phyloP scores from a whole-genome alignment of 2,888 invertebrate genomes.

The Andrena bicolor region DNA sequence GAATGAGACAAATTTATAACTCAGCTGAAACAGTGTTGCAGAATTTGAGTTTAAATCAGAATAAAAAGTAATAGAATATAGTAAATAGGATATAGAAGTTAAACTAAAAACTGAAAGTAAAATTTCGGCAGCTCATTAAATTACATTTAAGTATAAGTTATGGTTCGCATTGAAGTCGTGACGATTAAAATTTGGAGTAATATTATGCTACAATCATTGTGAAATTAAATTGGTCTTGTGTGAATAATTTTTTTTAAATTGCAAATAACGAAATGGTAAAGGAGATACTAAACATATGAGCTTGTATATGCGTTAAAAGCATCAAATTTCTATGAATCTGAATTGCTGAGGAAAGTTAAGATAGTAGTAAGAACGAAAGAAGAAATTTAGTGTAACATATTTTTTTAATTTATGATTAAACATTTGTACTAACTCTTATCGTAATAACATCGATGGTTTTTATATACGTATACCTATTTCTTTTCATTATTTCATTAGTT shows the following conservation, averaged over 20 bases:
- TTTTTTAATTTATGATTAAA: conserved; percentile 27
- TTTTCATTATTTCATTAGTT: neutral
- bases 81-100: neutral
- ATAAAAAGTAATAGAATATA: neutral
- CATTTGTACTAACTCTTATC: conserved; percentile 11
- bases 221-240: neutral
- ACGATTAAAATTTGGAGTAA: neutral
- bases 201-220: neutral
- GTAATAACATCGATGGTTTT: neutral
- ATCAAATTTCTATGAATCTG: conserved; percentile 43
- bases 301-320: conserved; percentile 40
- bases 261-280: conserved; percentile 2
- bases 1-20: neutral
- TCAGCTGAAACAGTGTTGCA: neutral
- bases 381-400: conserved; percentile 2
- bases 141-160: neutral
- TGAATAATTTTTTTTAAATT: conserved; percentile 12
- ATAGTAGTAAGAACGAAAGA: neutral
- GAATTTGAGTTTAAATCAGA: neutral
- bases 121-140: neutral
- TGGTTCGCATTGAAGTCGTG: neutral
- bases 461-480: conserved; percentile 12
- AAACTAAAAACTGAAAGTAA: neutral
- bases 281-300: conserved; percentile 34
- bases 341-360: conserved; percentile 39